These are phyloP conservation scores for Apostichopus japonicus DNA, from an alignment of 35 echinoderm and acorn worm genomes.

Conservation along the genomic window DNA sequence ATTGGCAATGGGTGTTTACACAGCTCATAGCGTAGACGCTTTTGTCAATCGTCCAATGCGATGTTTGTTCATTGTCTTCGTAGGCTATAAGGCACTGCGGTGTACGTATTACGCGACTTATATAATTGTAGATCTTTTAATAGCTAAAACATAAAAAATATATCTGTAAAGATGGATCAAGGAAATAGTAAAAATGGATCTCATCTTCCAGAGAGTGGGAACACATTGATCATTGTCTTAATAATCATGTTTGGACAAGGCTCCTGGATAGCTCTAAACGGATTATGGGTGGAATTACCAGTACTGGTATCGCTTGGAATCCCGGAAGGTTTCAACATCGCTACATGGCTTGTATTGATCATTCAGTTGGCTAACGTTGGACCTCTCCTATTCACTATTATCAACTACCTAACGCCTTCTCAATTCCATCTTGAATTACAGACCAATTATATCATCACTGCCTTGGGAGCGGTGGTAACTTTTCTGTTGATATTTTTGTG, in stretches of 20 bases:
- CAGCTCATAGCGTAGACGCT: too few species aligned
- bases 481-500: slow-evolving; percentile 72
- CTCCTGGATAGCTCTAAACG: slow-evolving; percentile 65
- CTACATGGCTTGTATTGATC: slow-evolving; percentile 63
- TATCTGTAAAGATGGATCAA: too few species aligned
- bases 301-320: slow-evolving; percentile 53
- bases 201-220: not conserved
- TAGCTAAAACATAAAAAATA: too few species aligned
- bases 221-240: not conserved
- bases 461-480: slow-evolving; percentile 8
- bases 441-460: slow-evolving; percentile 61
- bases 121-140: too few species aligned
- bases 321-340: slow-evolving; percentile 63
- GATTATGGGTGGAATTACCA: slow-evolving; percentile 72
- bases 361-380: slow-evolving; percentile 68
- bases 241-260: slow-evolving; percentile 50
- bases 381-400: slow-evolving; percentile 56
- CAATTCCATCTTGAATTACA: slow-evolving; percentile 54
- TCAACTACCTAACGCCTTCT: slow-evolving; percentile 46
- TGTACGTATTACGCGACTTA: too few species aligned
- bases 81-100: too few species aligned
- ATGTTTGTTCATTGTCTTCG: too few species aligned
- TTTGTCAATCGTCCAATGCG: too few species aligned
- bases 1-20: too few species aligned
- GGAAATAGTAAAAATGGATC: too few species aligned